Conservation (phyloP, 2,888 invertebrate genomes). For the Nasonovia ribisnigri region DNA sequence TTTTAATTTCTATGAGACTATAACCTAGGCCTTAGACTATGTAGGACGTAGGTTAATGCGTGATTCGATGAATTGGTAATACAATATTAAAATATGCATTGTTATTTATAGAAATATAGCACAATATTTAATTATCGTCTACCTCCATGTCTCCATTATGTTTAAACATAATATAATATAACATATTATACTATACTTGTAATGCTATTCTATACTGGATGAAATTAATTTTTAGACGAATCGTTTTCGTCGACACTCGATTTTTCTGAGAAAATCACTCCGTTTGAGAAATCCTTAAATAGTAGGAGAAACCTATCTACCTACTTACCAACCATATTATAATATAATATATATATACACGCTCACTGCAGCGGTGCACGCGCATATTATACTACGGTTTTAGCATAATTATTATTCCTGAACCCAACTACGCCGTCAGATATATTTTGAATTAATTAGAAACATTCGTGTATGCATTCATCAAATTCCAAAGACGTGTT, state of each 20-base stretch:
- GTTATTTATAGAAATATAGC: neutral
- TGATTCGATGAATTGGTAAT: neutral
- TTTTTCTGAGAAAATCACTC: neutral
- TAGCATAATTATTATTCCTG: neutral
- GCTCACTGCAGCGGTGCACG: neutral
- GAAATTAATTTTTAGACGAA: neutral
- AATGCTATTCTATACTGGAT: too few relatives aligned
- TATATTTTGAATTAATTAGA: constrained; percentile 9
- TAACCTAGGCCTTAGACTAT: too few relatives aligned
- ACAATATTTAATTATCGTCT: neutral
- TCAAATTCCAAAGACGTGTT: constrained; percentile 14
- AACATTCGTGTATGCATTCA: neutral
- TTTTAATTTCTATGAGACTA: neutral
- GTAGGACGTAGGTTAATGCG: too few relatives aligned
- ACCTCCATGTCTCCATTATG: neutral
- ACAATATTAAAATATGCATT: neutral
- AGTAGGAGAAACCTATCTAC: neutral
- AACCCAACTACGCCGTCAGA: neutral
- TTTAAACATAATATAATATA: too few relatives aligned
- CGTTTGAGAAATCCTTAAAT: neutral
- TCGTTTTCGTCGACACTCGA: neutral
- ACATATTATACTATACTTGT: too few relatives aligned
- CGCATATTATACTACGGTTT: neutral
- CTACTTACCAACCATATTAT: neutral
- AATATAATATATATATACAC: neutral